A percentile compares a stretch with the other conserved stretches of the same genome.
phyloP scores from a whole-genome alignment of 1,140 invertebrate species.

The Sitobion miscanthi region DNA sequence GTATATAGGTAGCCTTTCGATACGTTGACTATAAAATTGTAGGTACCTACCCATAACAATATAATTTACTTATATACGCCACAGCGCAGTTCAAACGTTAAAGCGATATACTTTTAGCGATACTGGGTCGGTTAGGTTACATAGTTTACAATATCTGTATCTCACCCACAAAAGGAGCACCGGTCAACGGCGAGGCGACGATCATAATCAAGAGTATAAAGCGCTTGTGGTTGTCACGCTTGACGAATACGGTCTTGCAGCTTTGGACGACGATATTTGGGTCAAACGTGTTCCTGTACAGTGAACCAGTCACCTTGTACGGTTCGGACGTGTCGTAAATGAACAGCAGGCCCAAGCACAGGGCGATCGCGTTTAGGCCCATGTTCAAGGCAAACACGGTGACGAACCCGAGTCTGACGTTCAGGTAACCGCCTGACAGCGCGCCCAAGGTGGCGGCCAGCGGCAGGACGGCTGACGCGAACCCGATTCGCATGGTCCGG shows the following conservation, averaged over 20 bases:
- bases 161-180: conserved; percentile 26
- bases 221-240: not conserved
- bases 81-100: too few relatives aligned
- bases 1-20: too few relatives aligned
- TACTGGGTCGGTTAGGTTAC: too few relatives aligned
- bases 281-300: conserved; percentile 26
- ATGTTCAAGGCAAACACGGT: conserved; percentile 2
- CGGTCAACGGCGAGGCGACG: conserved; percentile 31
- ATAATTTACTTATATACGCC: too few relatives aligned
- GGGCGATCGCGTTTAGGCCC: not conserved
- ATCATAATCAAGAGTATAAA: conserved; percentile 24
- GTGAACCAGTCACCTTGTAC: not conserved
- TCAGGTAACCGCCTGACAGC: conserved; percentile 2
- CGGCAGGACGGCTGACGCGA: not conserved
- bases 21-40: too few relatives aligned
- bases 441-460: not conserved
- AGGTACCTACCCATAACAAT: too few relatives aligned
- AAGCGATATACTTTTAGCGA: too few relatives aligned
- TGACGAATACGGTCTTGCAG: not conserved
- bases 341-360: not conserved
- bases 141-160: not conserved
- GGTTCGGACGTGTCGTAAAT: conserved; percentile 7
- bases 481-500: conserved; percentile 36
- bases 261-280: not conserved
- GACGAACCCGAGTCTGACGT: not conserved